Evolutionary conservation across 1,140 invertebrate species (phyloP).

Genomic region (Stratiolaelaps scimitus): DNA sequence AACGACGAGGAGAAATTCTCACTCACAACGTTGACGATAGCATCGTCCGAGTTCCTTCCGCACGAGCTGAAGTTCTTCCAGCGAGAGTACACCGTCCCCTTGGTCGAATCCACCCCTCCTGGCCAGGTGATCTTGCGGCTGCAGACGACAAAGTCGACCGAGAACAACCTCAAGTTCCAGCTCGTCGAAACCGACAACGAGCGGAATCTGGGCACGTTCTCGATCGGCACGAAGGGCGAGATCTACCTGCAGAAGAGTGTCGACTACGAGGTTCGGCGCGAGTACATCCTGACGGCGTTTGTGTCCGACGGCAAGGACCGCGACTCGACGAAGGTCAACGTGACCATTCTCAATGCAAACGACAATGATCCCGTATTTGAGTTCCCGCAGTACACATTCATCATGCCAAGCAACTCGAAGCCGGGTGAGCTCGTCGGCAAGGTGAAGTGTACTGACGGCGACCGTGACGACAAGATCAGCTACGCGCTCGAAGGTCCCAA

Average conservation of each 20-base stretch:
- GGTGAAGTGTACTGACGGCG: slow-evolving; percentile 41
- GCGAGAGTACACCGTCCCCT: slow-evolving; percentile 54
- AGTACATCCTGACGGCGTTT: slow-evolving; percentile 61
- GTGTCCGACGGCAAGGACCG: slow-evolving; percentile 71
- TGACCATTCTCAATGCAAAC: slow-evolving; percentile 72
- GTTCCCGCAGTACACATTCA: slow-evolving; percentile 71
- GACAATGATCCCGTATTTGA: slow-evolving; percentile 76
- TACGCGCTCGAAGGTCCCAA: slow-evolving; percentile 35
- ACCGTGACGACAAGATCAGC: slow-evolving; percentile 35
- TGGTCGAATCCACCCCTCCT: slow-evolving; percentile 57
- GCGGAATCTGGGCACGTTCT: neutral
- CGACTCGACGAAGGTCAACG: slow-evolving; percentile 57
- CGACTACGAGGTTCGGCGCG: slow-evolving; percentile 59
- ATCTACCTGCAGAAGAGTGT: slow-evolving; percentile 58
- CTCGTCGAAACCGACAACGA: slow-evolving; percentile 7
- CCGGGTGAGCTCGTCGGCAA: slow-evolving; percentile 47
- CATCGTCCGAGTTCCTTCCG: slow-evolving; percentile 46
- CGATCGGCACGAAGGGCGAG: slow-evolving; percentile 60
- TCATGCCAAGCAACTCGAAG: slow-evolving; percentile 44
- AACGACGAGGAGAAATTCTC: slow-evolving; percentile 78
- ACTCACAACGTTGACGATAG: slow-evolving; percentile 57
- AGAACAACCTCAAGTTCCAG: slow-evolving; percentile 27
- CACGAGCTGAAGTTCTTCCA: slow-evolving; percentile 55
- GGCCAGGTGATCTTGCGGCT: slow-evolving; percentile 50
- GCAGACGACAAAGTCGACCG: slow-evolving; percentile 34